Percentiles rank a stretch among this genome's conserved stretches.
Conservation (phyloP, 2,113 vertebrate species). For the Dasypus novemcinctus region DNA sequence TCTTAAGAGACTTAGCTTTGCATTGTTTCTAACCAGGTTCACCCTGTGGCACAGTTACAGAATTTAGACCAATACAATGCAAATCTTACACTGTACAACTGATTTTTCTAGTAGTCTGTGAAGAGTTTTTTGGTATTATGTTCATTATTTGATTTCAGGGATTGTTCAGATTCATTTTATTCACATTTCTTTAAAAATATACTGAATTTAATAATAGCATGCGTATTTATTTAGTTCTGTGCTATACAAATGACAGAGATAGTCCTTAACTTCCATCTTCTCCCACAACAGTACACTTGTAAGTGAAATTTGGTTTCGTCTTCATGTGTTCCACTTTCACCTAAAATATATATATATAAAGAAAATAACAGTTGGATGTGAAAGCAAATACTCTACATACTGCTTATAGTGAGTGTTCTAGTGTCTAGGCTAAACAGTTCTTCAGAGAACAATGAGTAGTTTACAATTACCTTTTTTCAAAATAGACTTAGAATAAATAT, state of each 20-base stretch:
- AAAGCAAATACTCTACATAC: neutral
- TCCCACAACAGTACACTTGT: neutral
- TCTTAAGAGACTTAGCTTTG: neutral
- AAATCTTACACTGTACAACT: neutral
- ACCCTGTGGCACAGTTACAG: neutral
- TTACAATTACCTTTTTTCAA: constrained; percentile 3
- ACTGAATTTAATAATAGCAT: neutral
- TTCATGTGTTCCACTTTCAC: neutral
- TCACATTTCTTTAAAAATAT: neutral
- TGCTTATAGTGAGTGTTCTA: neutral
- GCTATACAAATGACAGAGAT: neutral
- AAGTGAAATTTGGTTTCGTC: neutral
- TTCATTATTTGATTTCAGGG: neutral
- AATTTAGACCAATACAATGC: neutral
- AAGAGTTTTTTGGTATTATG: neutral
- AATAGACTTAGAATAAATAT: neutral
- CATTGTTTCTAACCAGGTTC: neutral
- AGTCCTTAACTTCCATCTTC: neutral
- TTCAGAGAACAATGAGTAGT: neutral
- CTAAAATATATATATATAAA: constrained; percentile 43
- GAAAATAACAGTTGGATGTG: neutral
- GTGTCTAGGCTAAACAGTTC: neutral
- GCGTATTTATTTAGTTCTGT: neutral
- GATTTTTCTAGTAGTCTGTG: constrained; percentile 4
- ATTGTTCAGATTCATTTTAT: constrained; percentile 6